These are phyloP conservation scores for Sarcophaga subvicina DNA, from an alignment of 2,888 invertebrate species.

Conservation along the genomic window DNA sequence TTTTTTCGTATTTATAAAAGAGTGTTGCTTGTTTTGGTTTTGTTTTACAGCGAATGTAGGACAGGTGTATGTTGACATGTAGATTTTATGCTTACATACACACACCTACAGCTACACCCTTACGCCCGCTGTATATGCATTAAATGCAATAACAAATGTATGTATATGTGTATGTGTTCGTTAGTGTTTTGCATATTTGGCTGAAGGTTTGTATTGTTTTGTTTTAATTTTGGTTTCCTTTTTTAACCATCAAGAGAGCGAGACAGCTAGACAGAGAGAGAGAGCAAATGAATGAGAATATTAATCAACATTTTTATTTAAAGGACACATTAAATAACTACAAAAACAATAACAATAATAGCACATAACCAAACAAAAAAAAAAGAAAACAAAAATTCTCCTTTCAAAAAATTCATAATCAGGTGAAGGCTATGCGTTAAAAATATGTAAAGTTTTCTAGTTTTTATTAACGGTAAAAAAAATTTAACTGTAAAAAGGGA, in stretches of 20 bases:
- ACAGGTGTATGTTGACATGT: conserved; percentile 11
- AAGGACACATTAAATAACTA: conserved; percentile 18
- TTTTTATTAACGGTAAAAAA: too few relatives aligned
- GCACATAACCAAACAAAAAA: background rate
- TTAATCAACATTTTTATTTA: conserved; percentile 8
- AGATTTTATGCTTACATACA: background rate
- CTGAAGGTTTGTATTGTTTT: conserved; percentile 29
- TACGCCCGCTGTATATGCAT: too few relatives aligned
- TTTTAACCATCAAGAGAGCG: background rate
- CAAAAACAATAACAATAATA: background rate
- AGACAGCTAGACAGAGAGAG: too few relatives aligned
- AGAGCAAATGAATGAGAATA: background rate
- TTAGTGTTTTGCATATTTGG: conserved; percentile 32
- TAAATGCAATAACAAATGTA: background rate
- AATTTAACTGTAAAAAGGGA: too few relatives aligned
- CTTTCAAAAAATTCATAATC: background rate
- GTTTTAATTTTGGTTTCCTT: background rate
- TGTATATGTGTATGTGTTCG: conserved; percentile 1
- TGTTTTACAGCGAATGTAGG: conserved; percentile 33
- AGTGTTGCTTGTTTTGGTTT: too few relatives aligned
- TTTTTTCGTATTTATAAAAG: background rate
- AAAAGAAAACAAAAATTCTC: background rate
- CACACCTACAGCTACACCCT: too few relatives aligned
- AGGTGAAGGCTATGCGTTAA: background rate
- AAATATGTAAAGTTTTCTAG: background rate